Evolutionary conservation across 1,140 invertebrate genomes (phyloP).

Genomic region (Coptotermes formosanus): DNA sequence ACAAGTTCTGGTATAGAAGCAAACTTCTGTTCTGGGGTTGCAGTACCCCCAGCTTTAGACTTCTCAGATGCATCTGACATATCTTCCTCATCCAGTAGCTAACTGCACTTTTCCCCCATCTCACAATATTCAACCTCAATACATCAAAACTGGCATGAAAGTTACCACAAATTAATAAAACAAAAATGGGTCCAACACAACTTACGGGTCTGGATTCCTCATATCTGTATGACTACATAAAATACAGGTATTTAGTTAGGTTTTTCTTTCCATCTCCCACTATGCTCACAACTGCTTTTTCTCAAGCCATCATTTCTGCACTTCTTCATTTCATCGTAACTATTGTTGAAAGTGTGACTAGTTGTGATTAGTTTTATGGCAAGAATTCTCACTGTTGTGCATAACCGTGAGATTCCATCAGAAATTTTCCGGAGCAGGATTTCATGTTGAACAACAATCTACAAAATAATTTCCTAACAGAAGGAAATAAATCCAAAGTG

Average conservation of each 20-base stretch:
- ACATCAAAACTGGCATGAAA: conserved; percentile 1
- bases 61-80: conserved; percentile 63
- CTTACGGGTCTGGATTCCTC: neutral
- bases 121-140: conserved; percentile 65
- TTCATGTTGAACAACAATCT: too few relatives aligned
- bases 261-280: neutral
- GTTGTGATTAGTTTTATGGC: too few relatives aligned
- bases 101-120: conserved; percentile 64
- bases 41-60: conserved; percentile 50
- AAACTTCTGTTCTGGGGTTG: conserved; percentile 33
- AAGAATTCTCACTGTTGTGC: too few relatives aligned
- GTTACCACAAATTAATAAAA: neutral
- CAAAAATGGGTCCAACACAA: neutral
- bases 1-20: neutral
- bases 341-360: neutral
- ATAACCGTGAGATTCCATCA: too few relatives aligned
- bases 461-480: too few relatives aligned
- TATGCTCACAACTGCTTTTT: neutral
- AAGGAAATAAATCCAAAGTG: too few relatives aligned
- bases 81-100: conserved; percentile 59
- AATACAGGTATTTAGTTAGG: neutral
- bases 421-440: neutral
- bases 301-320: neutral
- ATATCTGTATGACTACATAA: neutral
- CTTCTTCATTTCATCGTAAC: neutral